Conservation (phyloP, 2,797 vertebrate species). For the Pantherophis vulpinus region DNA sequence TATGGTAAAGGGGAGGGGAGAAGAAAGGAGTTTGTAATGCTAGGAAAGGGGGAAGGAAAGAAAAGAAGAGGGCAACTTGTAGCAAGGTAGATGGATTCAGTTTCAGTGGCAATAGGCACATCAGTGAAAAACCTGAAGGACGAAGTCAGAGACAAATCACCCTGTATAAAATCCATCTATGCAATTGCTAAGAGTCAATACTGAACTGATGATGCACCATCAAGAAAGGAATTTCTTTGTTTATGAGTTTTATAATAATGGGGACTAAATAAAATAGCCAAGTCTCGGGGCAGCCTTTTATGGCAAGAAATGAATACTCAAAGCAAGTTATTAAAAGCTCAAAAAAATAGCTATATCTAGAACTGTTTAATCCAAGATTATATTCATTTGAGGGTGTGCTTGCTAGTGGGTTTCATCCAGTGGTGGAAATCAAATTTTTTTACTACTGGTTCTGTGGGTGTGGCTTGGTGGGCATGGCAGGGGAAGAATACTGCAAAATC, state of each 20-base stretch:
- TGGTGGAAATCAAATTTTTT: too few relatives aligned
- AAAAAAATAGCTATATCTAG: not conserved
- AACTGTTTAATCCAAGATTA: not conserved
- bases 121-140: not conserved
- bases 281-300: not conserved
- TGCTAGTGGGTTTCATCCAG: not conserved
- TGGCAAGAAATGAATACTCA: not conserved
- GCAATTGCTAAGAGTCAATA: not conserved
- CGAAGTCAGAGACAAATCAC: not conserved
- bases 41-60: not conserved
- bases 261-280: not conserved
- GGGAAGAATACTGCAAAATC: too few relatives aligned
- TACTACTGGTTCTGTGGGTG: too few relatives aligned
- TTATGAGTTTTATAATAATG: conserved; percentile 12
- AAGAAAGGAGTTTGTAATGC: not conserved
- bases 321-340: not conserved
- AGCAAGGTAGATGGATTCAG: not conserved
- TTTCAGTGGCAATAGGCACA: not conserved
- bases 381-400: too few relatives aligned
- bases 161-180: not conserved
- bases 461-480: too few relatives aligned
- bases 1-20: too few relatives aligned
- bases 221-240: not conserved
- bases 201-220: not conserved
- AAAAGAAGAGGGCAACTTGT: not conserved